Conservation (phyloP, 92 coral and sea anemone genomes). For the Phenganax marumi region DNA sequence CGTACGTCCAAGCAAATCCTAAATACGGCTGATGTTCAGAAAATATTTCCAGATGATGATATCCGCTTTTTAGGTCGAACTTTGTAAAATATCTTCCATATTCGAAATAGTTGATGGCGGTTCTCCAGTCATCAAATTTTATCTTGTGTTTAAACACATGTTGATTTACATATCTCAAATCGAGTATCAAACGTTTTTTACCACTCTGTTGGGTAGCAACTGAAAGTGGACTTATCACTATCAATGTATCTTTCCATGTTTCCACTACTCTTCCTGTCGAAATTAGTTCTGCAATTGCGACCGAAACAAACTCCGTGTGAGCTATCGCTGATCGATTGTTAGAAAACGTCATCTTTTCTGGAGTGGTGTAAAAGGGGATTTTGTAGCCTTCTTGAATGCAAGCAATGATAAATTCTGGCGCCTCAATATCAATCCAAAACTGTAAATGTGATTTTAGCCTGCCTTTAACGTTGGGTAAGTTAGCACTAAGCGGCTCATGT, state of each 20-base stretch:
- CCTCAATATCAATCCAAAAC: slow-evolving; percentile 41
- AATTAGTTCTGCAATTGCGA: slow-evolving; percentile 14
- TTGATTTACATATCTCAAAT: slow-evolving; percentile 47
- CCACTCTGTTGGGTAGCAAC: slow-evolving; percentile 42
- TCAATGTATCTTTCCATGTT: slow-evolving; percentile 10
- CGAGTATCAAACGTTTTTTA: slow-evolving; percentile 46
- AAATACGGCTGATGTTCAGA: slow-evolving; percentile 28
- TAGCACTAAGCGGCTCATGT: background rate
- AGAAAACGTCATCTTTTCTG: slow-evolving; percentile 7
- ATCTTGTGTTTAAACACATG: slow-evolving; percentile 39
- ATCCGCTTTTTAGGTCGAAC: slow-evolving; percentile 39
- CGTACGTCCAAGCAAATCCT: background rate
- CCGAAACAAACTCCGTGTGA: slow-evolving; percentile 50
- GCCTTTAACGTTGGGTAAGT: slow-evolving; percentile 35
- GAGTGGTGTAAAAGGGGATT: slow-evolving; percentile 45
- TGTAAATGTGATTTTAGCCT: slow-evolving; percentile 47
- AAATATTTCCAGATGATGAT: slow-evolving; percentile 26
- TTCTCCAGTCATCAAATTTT: slow-evolving; percentile 45
- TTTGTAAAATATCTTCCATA: slow-evolving; percentile 32
- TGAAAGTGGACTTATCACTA: slow-evolving; percentile 50
- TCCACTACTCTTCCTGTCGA: slow-evolving; percentile 30
- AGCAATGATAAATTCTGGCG: slow-evolving; percentile 39
- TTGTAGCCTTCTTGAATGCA: slow-evolving; percentile 46
- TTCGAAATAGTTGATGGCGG: slow-evolving; percentile 29
- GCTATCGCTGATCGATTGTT: slow-evolving; percentile 39